Conservation (phyloP, 2,113 vertebrate genomes). For the Hippotragus niger region DNA sequence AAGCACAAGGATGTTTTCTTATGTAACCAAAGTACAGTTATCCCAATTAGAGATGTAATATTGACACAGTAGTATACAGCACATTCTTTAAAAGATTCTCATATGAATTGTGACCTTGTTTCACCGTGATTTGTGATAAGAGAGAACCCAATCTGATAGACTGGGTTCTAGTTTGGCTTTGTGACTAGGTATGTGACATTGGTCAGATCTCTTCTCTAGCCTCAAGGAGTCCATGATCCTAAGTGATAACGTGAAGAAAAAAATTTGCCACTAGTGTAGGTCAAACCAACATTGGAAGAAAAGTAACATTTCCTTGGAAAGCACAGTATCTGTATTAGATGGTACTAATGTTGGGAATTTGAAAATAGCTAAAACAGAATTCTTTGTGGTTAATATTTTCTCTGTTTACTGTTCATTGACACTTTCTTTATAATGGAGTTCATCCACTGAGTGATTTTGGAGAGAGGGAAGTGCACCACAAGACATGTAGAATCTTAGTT, state of each 20-base stretch:
- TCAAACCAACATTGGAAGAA: conserved; percentile 15
- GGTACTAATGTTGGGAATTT: not conserved
- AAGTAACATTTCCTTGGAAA: not conserved
- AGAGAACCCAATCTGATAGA: not conserved
- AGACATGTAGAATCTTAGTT: not conserved
- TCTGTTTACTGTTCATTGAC: not conserved
- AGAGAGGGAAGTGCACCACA: not conserved
- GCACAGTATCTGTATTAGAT: not conserved
- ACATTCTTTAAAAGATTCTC: not conserved
- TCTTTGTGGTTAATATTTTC: conserved; percentile 1
- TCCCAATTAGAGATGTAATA: not conserved
- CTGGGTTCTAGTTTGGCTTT: not conserved
- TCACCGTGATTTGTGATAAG: not conserved
- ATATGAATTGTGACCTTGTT: not conserved
- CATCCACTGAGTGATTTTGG: not conserved
- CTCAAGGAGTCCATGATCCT: not conserved
- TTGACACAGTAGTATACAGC: not conserved
- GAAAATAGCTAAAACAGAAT: conserved; percentile 9
- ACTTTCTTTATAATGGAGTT: not conserved
- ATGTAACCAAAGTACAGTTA: not conserved
- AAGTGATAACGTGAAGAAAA: not conserved
- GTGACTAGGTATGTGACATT: not conserved
- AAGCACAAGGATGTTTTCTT: not conserved
- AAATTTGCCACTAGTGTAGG: not conserved
- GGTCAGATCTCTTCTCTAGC: not conserved